Evolutionary conservation across 2,113 vertebrate genomes (phyloP).

Genomic region (Neopipo cinnamomea): DNA sequence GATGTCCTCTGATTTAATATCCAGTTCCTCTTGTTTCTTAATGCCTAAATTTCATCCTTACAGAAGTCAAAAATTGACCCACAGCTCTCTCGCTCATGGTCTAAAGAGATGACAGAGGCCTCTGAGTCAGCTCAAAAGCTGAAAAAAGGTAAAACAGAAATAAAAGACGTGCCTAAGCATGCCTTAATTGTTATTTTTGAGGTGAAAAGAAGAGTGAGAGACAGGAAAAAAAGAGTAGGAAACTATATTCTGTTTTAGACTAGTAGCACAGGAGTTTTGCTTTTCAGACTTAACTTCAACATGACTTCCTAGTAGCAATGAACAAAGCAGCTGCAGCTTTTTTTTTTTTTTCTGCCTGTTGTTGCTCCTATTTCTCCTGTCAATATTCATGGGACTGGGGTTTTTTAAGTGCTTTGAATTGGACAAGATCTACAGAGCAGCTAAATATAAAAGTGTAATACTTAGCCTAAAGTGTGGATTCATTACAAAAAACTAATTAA

Average conservation of each 20-base stretch:
- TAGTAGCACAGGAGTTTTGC: neutral
- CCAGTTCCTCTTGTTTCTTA: neutral
- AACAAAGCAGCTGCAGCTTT: neutral
- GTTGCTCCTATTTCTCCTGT: neutral
- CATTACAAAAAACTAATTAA: neutral
- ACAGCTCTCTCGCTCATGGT: neutral
- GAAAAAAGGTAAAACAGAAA: neutral
- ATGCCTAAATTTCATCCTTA: neutral
- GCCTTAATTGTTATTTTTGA: neutral
- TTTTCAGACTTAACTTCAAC: neutral
- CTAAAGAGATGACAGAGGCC: neutral
- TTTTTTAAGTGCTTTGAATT: neutral
- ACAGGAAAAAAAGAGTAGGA: neutral
- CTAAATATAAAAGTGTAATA: neutral
- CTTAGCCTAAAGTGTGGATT: neutral
- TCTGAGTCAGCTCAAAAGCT: neutral
- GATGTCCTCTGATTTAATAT: neutral
- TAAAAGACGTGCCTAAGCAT: neutral
- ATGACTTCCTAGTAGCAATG: neutral
- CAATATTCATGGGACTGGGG: neutral
- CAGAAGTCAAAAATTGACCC: neutral
- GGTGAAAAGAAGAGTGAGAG: neutral
- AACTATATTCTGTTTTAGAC: neutral
- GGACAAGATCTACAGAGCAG: neutral
- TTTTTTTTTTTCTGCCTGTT: neutral